phyloP scores from a whole-genome alignment of 2,888 invertebrate species.

The Rhagonycha fulva region DNA sequence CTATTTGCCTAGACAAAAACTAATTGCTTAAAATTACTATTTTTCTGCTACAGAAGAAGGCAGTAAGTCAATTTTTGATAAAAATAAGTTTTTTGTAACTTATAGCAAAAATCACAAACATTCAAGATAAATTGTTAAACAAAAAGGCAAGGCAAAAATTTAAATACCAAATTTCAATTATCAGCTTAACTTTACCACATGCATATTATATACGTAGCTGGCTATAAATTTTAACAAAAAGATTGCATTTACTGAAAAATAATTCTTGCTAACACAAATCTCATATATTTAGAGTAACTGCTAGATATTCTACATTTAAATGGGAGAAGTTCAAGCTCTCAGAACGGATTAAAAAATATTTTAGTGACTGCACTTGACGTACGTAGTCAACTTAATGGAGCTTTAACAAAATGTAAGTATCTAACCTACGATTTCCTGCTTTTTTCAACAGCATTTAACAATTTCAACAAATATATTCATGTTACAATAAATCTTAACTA shows the following conservation, averaged over 20 bases:
- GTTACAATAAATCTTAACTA: neutral
- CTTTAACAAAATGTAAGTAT: neutral
- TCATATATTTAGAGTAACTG: neutral
- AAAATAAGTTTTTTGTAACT: too few species aligned
- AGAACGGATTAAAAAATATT: neutral
- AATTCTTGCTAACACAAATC: neutral
- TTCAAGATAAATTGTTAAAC: neutral
- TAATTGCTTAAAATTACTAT: too few species aligned
- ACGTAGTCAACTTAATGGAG: neutral
- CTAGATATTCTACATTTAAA: neutral
- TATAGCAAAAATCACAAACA: too few species aligned
- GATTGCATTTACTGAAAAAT: neutral
- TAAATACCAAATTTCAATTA: neutral
- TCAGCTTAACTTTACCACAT: neutral
- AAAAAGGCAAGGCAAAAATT: neutral
- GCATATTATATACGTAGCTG: neutral
- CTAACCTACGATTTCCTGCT: neutral
- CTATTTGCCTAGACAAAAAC: too few species aligned
- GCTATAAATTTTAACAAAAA: neutral
- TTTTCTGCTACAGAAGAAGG: too few species aligned
- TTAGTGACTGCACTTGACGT: neutral
- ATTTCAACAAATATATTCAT: neutral
- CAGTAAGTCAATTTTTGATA: too few species aligned
- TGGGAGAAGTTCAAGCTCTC: neutral
- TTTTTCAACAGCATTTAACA: neutral